Percentiles rank a stretch among this genome's conserved stretches.
Conservation (phyloP, 30 jellyfish, hydroid and myxozoan genomes). For the Turritopsis dohrnii region DNA sequence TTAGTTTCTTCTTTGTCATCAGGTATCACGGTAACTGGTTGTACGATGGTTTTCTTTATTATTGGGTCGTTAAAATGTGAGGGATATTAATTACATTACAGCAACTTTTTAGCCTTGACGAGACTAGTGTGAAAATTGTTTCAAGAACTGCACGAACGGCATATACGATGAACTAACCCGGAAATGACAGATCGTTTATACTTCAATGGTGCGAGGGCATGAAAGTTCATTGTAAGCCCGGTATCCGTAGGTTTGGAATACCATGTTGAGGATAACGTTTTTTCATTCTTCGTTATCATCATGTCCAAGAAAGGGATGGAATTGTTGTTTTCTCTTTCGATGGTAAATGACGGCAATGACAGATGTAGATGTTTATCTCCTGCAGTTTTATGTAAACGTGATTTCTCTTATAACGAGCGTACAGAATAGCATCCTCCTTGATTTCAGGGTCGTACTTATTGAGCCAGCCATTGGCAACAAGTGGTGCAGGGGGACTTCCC, state of each 20-base stretch:
- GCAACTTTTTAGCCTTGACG: constrained; percentile 25
- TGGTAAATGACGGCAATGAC: too few relatives aligned
- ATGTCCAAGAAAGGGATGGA: constrained; percentile 40
- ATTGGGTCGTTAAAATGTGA: constrained; percentile 23
- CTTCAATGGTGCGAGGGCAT: constrained; percentile 24
- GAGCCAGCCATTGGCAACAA: too few relatives aligned
- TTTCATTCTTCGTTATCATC: background rate
- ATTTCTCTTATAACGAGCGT: too few relatives aligned
- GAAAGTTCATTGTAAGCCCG: constrained; percentile 31
- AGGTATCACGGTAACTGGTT: background rate
- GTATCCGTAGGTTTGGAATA: constrained; percentile 35
- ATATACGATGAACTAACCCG: constrained; percentile 17
- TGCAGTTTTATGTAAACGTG: too few relatives aligned
- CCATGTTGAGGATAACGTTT: constrained; percentile 26
- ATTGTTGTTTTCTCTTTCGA: constrained; percentile 18
- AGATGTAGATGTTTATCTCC: too few relatives aligned
- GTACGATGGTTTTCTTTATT: background rate
- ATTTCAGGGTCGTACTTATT: too few relatives aligned
- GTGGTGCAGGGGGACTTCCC: too few relatives aligned
- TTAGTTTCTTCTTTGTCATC: background rate
- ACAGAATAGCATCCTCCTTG: too few relatives aligned
- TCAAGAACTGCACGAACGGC: constrained; percentile 27
- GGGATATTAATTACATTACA: constrained; percentile 26
- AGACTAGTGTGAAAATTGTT: constrained; percentile 21
- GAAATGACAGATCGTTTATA: constrained; percentile 28